Conservation (phyloP, 2,888 invertebrate species). For the Epiperipatus broadwayi region DNA sequence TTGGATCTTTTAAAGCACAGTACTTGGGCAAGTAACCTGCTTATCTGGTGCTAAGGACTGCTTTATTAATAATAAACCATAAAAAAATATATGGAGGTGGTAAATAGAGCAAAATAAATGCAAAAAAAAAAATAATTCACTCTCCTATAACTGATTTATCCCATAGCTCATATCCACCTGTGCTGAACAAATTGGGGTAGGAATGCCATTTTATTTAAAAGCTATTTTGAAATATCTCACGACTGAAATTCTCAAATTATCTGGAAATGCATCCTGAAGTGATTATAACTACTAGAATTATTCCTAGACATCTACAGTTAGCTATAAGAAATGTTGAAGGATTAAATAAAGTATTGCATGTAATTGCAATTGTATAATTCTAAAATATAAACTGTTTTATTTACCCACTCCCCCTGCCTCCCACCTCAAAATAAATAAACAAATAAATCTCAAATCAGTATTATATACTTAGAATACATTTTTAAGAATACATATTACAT, state of each 20-base stretch:
- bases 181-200: constrained; percentile 29
- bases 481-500: no score
- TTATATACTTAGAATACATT: no score
- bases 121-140: constrained; percentile 27
- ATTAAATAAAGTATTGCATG: constrained; percentile 28
- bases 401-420: no score
- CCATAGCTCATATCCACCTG: constrained; percentile 28
- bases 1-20: no score
- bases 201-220: constrained; percentile 29
- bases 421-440: no score
- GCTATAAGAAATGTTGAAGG: constrained; percentile 29
- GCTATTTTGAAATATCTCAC: constrained; percentile 30
- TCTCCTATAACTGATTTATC: constrained; percentile 25
- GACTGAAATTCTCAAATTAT: constrained; percentile 29
- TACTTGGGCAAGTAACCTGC: no score
- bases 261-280: constrained; percentile 29
- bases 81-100: constrained; percentile 30
- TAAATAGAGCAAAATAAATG: constrained; percentile 28
- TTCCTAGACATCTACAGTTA: constrained; percentile 28
- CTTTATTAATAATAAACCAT: no score
- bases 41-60: no score
- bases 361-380: constrained; percentile 33
- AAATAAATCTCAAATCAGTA: no score
- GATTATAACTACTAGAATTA: constrained; percentile 28
- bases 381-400: constrained; percentile 28